Base-by-base conservation (phyloP, 2,113 vertebrate genomes). In the Triplophysa tibetana region DNA sequence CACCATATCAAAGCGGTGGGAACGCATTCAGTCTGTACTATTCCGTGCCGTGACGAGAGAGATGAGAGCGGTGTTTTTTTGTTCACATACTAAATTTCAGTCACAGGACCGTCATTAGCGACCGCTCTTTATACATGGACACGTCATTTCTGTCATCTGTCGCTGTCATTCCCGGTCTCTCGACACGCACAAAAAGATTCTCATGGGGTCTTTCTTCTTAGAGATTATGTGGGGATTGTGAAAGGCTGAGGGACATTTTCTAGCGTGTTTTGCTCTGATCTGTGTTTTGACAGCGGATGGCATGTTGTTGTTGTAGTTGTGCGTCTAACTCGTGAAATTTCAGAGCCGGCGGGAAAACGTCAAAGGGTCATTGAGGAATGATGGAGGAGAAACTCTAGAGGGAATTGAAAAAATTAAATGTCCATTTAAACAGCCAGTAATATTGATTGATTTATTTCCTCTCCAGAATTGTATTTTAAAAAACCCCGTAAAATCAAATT, bases 261-360 rank as follows among this genome's bases (percentile, higher is more conserved):
- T 52, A 0, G 41, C 19, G 54, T 79, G 83, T 89, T 91, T 90
- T 86, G 54, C 68, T 85, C 89, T 90, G 8, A 75, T 84, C 78
- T 86, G 75, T 84, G 78, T 65, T 86, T 78, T 81, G 82, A 87
- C 78, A 81, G 41, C 7, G 13, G 33, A 24, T 14, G 84, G 70
- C 54, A 61, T 23, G 81, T 82, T 79, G 54, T 11, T 45, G 43
- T 54, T 14, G 43, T 11, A 21, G 8, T 8, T 11, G 70, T 8
- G 50, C 16, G 56, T 41, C 48, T 5, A 9, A 70, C 29, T 50
- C 70, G 48, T 62, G 58, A 17, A n/a, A 41, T 76, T 45, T 70
- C n/a, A 61, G 12, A 73, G 79, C 62, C 16, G 70, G 7, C 56
- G 75, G 41, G 43, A 76, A 67, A 48, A 61, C 26, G 26, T 50